Base-by-base conservation (phyloP, 2,113 vertebrate species). In the Chionodraco myersi region DNA sequence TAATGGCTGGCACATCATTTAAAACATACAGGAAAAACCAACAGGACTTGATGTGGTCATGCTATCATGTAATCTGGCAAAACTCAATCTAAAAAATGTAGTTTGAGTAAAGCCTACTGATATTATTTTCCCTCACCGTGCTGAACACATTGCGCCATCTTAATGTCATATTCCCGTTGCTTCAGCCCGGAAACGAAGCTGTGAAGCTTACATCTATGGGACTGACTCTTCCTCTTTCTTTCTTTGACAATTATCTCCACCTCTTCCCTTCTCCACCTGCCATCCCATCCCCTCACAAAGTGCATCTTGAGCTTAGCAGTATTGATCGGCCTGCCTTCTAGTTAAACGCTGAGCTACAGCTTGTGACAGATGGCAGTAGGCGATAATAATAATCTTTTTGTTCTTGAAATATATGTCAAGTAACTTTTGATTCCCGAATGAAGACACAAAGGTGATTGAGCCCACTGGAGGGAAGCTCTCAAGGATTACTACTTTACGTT, bases 331-430 rank as follows among this genome's bases (percentile, higher is more conserved):
- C 12, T 15, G 41, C 5, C 52, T 18, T 4, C 10, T 67, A 45
- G 30, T 61, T 51, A 13, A 45, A 23, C 10, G 26, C 16, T 53
- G 8, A 18, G 62, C 69, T 44, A 3, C 49, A 73, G 68, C 30
- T 36, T 23, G 48, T 30, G 51, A 65, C 85, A 84, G 72, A 84
- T 74, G 80, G 80, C 26, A 23, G 72, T 75, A 34, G 78, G 83
- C 30, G 56, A 41, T 41, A 41, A 41, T 41, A 41, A 41, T 41
- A 7, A 41, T 41, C 36, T 41, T 41, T 41, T 41, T 41, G 6
- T 41, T 41, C 7, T 41, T 41, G 36, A 41, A 41, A 41, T 41
- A 41, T 41, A 41, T 41, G 36, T 41, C 7, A 41, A 41, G 7
- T 41, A 6, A 41, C 36, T 41, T 6, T 41, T 41, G 30, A 41